These are phyloP conservation scores for Paramormyrops kingsleyae DNA, from an alignment of 2,113 vertebrate species.

Conservation along the genomic window DNA sequence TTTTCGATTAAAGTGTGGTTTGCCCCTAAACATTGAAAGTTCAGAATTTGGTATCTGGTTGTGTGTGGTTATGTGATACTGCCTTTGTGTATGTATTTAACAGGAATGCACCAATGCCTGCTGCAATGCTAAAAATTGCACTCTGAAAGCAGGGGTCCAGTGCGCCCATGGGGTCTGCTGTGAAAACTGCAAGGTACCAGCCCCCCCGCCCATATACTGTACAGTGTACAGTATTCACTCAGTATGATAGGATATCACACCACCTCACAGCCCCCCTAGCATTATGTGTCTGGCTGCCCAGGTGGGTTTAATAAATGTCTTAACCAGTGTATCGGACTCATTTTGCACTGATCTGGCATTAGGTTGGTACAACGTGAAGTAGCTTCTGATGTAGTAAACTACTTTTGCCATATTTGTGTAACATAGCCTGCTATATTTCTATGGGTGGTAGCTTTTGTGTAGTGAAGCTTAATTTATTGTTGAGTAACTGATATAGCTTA, in stretches of 20 bases:
- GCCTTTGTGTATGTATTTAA: slow-evolving; percentile 1
- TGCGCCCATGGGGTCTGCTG: slow-evolving; percentile 87
- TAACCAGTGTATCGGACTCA: too few relatives aligned
- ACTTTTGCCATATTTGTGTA: too few relatives aligned
- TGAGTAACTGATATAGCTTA: too few relatives aligned
- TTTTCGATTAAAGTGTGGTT: not conserved
- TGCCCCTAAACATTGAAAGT: not conserved
- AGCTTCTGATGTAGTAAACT: too few relatives aligned
- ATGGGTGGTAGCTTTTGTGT: too few relatives aligned
- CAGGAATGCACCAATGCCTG: slow-evolving; percentile 83
- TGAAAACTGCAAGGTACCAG: slow-evolving; percentile 71
- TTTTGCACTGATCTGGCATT: too few relatives aligned
- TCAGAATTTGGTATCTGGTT: not conserved
- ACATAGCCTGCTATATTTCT: too few relatives aligned
- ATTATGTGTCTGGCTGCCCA: not conserved
- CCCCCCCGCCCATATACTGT: not conserved
- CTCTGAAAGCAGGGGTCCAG: slow-evolving; percentile 73
- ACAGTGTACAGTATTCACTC: too few relatives aligned
- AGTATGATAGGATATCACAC: not conserved
- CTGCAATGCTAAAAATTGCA: slow-evolving; percentile 86
- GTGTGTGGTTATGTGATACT: slow-evolving; percentile 16
- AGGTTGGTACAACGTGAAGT: too few relatives aligned
- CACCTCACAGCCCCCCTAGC: not conserved
- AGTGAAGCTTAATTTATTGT: too few relatives aligned
- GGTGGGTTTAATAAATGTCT: too few relatives aligned